A percentile compares a stretch with the other conserved stretches of the same genome.
Conservation (phyloP, 2,113 vertebrate species). For the Strigops habroptila region DNA sequence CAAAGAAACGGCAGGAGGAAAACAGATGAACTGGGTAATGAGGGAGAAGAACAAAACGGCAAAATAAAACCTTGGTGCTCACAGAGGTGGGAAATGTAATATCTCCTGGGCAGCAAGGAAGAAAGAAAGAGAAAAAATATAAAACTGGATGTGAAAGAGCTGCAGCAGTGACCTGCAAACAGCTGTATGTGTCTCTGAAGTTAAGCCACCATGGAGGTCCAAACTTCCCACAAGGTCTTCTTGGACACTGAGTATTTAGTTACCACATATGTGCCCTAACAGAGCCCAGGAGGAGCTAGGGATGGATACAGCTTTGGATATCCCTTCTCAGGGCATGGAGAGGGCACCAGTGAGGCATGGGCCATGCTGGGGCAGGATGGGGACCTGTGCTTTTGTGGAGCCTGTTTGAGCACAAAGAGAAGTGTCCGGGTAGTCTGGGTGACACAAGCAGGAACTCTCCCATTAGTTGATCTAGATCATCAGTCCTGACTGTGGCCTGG, state of each 20-base stretch:
- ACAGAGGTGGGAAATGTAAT: not conserved
- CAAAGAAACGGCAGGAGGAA: not conserved
- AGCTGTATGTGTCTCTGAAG: not conserved
- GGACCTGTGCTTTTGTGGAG: not conserved
- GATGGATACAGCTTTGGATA: not conserved
- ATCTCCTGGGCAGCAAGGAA: not conserved
- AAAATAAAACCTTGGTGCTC: conserved; percentile 4
- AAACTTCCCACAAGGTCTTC: not conserved
- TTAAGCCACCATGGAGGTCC: not conserved
- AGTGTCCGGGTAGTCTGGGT: not conserved
- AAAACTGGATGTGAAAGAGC: not conserved
- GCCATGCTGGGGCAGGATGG: rapidly evolving
- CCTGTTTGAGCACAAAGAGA: not conserved
- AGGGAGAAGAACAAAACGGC: not conserved
- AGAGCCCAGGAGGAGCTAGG: not conserved
- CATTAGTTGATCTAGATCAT: not conserved
- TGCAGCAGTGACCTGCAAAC: not conserved
- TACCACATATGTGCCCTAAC: rapidly evolving
- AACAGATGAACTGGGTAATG: not conserved
- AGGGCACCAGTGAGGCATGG: not conserved
- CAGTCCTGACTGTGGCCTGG: not conserved
- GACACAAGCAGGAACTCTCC: not conserved
- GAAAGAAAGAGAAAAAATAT: not conserved
- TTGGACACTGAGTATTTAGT: not conserved
- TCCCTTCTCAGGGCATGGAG: not conserved